Base-by-base conservation (phyloP, 2,797 vertebrate species). In the Thaleichthys pacificus region DNA sequence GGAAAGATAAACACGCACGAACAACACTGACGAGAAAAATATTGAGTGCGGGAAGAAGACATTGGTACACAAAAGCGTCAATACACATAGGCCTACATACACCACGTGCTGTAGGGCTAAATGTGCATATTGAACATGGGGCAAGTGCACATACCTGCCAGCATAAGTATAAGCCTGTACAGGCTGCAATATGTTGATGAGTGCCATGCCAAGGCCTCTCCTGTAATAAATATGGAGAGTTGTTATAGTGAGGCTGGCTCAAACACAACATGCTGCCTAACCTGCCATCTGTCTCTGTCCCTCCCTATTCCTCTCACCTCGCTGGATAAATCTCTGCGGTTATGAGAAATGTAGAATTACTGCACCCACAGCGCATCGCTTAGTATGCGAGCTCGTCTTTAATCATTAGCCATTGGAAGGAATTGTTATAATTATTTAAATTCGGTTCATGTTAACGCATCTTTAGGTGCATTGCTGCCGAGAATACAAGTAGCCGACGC, bases 221-320 rank as follows among this genome's bases (percentile, higher is more conserved):
- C 75, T 67, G 66, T 69, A 63, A 22, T 69, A 47, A 64, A 58
- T 22, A 68, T 57, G 49, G 42, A 47, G 42, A 47, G 49, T 24
- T 14, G 77, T 84, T 24, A 77, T 85, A 85, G 86, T 82, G 67
- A 30, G 71, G 56, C 74, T 77, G 61, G 32, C 24, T 74, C 61
- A 24, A 26, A 12, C 84, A 68, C 82, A 75, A 77, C 78, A 77
- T 76, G 89, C 61, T 61, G 78, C 69, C 72, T 30, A 61, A 67
- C 71, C 71, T 35, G 65, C 88, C 86, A 91, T 90, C 86, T 91
- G 89, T 81, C 72, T 67, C 11, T 38, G 80, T 42, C 73, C 66
- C 66, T 17, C 17, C 73, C 61, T 69, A 54, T 28, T 4, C 49
- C 49, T 65, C 63, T 63, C 58, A 56, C 38, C 26, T 64, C 32